Evolutionary conservation across 1,140 invertebrate genomes (phyloP), one percentile per base, ranked within the genome.

Genomic region (Drosophila gunungcola): DNA sequence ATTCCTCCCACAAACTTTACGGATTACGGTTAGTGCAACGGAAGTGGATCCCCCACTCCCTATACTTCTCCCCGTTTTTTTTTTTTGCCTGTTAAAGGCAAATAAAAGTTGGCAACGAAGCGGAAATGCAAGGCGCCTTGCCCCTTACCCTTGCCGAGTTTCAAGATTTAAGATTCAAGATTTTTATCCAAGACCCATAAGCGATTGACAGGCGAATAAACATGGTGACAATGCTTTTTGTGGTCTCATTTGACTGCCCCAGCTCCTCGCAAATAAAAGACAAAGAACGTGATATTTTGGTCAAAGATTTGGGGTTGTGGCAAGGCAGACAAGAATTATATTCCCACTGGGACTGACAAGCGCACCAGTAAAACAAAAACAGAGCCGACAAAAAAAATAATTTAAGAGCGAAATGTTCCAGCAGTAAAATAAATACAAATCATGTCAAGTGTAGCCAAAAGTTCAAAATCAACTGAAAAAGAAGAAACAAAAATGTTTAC

Each of bases 231-330:
- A 49, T 70, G 39, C 48, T 48, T 36, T 46, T 13, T 39, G 51
- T 21, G 51, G 27, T 38, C 34, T 67, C 53, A 54, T 53, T 54
- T 53, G 32, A 29, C n/a, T 42, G 9, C 62, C 34, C 27, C 34
- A 13, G 34, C 67, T 41, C 64, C 16, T 38, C 42, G 41, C 52
- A 36, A 70, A 70, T 57, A 57, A 53, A 77, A 85, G 78, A 86
- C 82, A 86, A 86, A 88, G 82, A 82, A 86, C 82, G 78, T 86
- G 82, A 75, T 86, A 57, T 72, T 74, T 69, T 74, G 60, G 73
- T 56, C 53, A 80, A 77, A 73, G 42, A 64, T 75, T 78, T 73
- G 45, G 34, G 63, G 43, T 48, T 65, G 63, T 34, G 46, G 58
- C 60, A 61, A 60, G 67, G 49, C 67, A 49, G 53, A 43, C 60